Base-by-base conservation (phyloP, 2,888 invertebrate genomes). In the Ophion slaviceki region DNA sequence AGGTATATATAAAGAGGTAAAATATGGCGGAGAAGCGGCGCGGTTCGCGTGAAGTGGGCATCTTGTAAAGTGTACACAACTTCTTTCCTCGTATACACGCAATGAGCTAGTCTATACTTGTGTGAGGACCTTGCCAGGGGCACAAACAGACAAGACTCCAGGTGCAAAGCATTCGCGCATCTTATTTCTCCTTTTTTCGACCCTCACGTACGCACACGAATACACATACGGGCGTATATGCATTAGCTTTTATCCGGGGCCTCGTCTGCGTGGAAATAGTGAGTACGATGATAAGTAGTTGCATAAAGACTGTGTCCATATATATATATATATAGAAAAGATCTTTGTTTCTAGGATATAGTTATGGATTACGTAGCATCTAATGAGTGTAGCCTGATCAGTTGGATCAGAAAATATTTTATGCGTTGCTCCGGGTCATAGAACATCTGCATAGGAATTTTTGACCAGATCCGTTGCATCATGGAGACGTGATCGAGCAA, bases 111-210 rank as follows among this genome's bases (percentile, higher is more conserved):
- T 71, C 10, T 59, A 62, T 59, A 57, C 61, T 72, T 72, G 78
- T 68, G 78, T 59, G 75, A 36, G 80, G 80, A 86, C 77, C 80
- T 86, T 82, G 85, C 85, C 83, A 80, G 77, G 80, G 82, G 80
- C 77, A 62, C 57, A 67, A 78, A 61, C 77, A 62, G 62, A 64
- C 59, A 14, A 71, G 85, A 72, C 82, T 86, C 85, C 85, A 86
- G 85, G 85, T 86, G 85, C 85, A 77, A 45, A 80, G 72, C 71
- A 82, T 77, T 82, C 82, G 82, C 76, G 85, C 80, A 59, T 78
- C 70, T 66, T 72, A 47, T 57, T 28, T 79, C 80, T 47, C 67
- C 74, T 68, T 75, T 78, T 76, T 76, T 59, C 67, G 14, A 45
- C 66, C 68, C 75, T 85, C 78, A 11, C 45, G 3, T 45, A 36